A percentile compares a stretch with the other conserved stretches of the same genome.
Evolutionary conservation across 2,797 vertebrate genomes (phyloP).

Genomic region (Myotis findleyi): DNA sequence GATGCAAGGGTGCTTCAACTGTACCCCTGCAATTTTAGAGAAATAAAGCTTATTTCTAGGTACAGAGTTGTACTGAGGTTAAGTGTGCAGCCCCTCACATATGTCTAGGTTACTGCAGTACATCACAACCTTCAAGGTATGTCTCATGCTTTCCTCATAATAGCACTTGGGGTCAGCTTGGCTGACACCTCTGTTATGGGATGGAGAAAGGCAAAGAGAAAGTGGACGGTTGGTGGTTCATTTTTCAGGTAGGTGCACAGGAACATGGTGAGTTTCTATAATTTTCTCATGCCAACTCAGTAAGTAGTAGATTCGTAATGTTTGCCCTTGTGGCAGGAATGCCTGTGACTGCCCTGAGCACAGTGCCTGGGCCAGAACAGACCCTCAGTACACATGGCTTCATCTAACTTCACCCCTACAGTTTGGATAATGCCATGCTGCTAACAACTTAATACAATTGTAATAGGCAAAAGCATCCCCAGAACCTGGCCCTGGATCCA

Average conservation of each 20-base stretch:
- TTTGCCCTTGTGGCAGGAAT: background rate
- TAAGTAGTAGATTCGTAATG: background rate
- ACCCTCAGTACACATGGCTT: background rate
- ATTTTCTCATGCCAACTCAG: background rate
- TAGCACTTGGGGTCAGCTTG: background rate
- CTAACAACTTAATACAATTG: background rate
- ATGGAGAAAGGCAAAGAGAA: background rate
- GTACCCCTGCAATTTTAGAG: background rate
- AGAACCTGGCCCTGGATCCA: background rate
- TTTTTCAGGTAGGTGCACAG: background rate
- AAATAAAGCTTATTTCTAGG: background rate
- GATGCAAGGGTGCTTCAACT: background rate
- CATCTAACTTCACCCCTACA: background rate
- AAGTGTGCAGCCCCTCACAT: background rate
- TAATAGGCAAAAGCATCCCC: background rate
- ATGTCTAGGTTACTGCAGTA: background rate
- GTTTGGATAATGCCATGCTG: background rate
- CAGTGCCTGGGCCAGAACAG: background rate
- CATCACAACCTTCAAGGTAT: background rate
- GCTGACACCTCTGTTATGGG: background rate
- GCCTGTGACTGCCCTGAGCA: background rate
- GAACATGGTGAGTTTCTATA: background rate
- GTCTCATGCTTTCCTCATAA: background rate
- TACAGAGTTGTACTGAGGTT: background rate
- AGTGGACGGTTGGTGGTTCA: background rate